phyloP scores from a whole-genome alignment of 2,113 vertebrate genomes.

The Tricholaema leucomelas region DNA sequence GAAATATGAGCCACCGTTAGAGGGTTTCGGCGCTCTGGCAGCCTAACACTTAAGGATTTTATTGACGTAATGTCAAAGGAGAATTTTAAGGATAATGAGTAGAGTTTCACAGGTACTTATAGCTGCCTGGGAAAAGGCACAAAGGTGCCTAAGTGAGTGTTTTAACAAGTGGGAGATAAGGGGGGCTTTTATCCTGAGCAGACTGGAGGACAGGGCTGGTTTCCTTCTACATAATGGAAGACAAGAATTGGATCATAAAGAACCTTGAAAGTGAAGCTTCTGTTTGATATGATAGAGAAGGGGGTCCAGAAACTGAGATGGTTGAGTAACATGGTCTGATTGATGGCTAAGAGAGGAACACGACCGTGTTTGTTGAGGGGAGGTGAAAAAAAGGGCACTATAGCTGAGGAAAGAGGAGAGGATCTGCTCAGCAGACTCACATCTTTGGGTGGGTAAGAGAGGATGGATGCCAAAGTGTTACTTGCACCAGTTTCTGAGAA shows the following conservation, averaged over 20 bases:
- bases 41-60: background rate
- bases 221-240: conserved; percentile 12
- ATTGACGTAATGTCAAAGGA: conserved; percentile 18
- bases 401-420: background rate
- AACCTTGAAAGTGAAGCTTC: background rate
- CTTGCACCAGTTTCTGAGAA: background rate
- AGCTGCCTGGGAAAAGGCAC: conserved; percentile 28
- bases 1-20: conserved; percentile 19
- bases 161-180: conserved; percentile 34
- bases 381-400: background rate
- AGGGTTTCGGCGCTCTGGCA: background rate
- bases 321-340: background rate
- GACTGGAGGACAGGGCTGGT: background rate
- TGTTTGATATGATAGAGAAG: background rate
- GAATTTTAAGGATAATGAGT: conserved; percentile 51
- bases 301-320: background rate
- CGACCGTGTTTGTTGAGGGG: background rate
- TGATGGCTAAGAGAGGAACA: background rate
- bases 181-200: conserved; percentile 1
- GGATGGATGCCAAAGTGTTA: background rate
- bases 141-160: conserved; percentile 27
- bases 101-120: background rate
- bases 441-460: background rate
- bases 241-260: background rate
- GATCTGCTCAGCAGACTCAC: background rate